Evolutionary conservation across 2,113 vertebrate genomes (phyloP), one percentile per base, ranked within the genome.

Genomic region (Noctilio leporinus): DNA sequence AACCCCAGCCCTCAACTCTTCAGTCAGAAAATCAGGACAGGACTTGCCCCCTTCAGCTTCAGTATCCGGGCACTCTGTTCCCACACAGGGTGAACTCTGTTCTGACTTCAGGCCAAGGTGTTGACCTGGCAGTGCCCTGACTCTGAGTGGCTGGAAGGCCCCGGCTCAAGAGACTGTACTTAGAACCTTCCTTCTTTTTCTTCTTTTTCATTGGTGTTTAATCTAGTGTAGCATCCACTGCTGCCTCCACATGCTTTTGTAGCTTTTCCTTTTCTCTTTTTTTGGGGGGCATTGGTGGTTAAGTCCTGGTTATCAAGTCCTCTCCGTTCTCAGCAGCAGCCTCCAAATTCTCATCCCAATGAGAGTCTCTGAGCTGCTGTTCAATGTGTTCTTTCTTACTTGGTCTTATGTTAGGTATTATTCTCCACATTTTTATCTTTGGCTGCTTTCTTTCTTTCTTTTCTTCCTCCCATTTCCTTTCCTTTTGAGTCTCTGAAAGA

Each of bases 401-500:
- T 95, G 69, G 62, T 45, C 40, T 86, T 76, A 28, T 53, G 57
- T 16, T 87, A 83, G 16, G 38, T 43, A 15, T 40, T 10, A 30
- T 33, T 15, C 75, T 97, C 96, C 0, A 20, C 8, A 10, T 47
- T 14, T 89, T 98, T 97, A 87, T 97, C 98, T 91, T 98, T 97
- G 30, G 98, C 89, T 81, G 97, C 99, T 96, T 98, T 98, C 64
- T 98, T 98, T 94, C 98, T 99, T 92, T 97, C 98, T 24, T 3
- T 97, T 80, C 6, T 47, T 47, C 47, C 11, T 47, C 49, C 70
- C 67, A 96, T 82, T 96, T 98, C 65, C 59, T 64, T 67, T 64
- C 96, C 6, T 14, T 49, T 15, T 62, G 87, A 20, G 28, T 86
- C 72, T 97, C 97, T 28, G 96, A 69, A n/a, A 43, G 0, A 0